Evolutionary conservation across 92 coral and sea anemone genomes (phyloP).

Genomic region (Paramuricea clavata): DNA sequence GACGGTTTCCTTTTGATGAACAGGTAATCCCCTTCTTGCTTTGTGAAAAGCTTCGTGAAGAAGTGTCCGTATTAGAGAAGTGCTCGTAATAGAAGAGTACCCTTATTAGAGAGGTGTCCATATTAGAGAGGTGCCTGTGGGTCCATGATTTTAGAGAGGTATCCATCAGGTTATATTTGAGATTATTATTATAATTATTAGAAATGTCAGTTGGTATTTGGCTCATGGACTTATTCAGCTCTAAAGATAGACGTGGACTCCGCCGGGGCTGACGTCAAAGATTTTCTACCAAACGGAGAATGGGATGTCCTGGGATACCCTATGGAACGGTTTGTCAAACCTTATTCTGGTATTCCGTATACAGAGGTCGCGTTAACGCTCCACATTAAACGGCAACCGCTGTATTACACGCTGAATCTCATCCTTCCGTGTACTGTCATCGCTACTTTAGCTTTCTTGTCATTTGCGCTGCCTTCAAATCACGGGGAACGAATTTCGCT

Average conservation of each 20-base stretch:
- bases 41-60: too few relatives aligned
- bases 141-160: too few relatives aligned
- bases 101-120: too few relatives aligned
- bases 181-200: conserved; percentile 83
- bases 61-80: not conserved
- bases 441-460: conserved; percentile 22
- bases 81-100: not conserved
- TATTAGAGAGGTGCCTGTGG: too few relatives aligned
- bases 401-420: conserved; percentile 31
- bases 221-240: conserved; percentile 98
- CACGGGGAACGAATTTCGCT: conserved; percentile 45
- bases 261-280: conserved; percentile 73
- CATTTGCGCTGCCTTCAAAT: conserved; percentile 33
- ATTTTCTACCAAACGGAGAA: conserved; percentile 73
- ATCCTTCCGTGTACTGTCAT: conserved; percentile 41
- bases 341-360: not conserved
- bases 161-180: conserved; percentile 67
- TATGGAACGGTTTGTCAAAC: not conserved
- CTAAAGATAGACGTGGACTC: conserved; percentile 77
- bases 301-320: not conserved
- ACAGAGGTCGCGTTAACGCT: conserved; percentile 9
- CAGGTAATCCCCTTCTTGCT: conserved; percentile 88
- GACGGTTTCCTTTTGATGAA: conserved; percentile 87
- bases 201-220: conserved; percentile 80
- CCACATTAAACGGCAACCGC: conserved; percentile 26